Percentiles rank a stretch among this genome's conserved stretches.
Conservation (phyloP, 2,888 invertebrate genomes). For the Chromoteleia sp. region DNA sequence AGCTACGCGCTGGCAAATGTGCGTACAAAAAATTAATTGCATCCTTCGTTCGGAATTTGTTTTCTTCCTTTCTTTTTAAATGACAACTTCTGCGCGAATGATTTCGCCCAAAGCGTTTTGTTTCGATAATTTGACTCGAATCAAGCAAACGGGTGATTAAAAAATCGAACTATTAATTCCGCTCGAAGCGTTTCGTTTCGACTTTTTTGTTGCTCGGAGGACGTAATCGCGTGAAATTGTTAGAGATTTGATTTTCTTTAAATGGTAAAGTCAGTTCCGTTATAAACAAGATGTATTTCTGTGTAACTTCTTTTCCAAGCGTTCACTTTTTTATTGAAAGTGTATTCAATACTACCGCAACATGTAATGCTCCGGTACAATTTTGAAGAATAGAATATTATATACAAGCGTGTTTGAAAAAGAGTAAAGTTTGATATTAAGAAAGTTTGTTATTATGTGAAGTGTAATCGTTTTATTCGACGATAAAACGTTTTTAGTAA, state of each 20-base stretch:
- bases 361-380: constrained; percentile 8
- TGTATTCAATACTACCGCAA: neutral
- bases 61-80: constrained; percentile 13
- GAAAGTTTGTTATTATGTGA: constrained; percentile 53
- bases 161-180: too few relatives aligned
- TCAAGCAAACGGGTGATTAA: neutral
- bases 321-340: neutral
- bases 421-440: constrained; percentile 49
- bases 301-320: too few relatives aligned
- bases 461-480: constrained; percentile 33
- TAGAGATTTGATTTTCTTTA: too few relatives aligned
- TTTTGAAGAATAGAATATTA: constrained; percentile 16
- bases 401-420: constrained; percentile 24
- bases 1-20: constrained; percentile 7
- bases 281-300: too few relatives aligned
- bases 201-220: too few relatives aligned
- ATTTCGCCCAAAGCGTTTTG: neutral
- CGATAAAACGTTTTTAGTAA: constrained; percentile 50
- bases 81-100: neutral
- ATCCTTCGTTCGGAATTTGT: constrained; percentile 2
- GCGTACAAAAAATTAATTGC: constrained; percentile 14
- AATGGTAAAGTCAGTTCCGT: too few relatives aligned
- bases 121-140: neutral
- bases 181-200: too few relatives aligned
- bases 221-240: too few relatives aligned